These are phyloP conservation scores for Volucella zonaria DNA, from an alignment of 2,888 invertebrate species.

Conservation along the genomic window DNA sequence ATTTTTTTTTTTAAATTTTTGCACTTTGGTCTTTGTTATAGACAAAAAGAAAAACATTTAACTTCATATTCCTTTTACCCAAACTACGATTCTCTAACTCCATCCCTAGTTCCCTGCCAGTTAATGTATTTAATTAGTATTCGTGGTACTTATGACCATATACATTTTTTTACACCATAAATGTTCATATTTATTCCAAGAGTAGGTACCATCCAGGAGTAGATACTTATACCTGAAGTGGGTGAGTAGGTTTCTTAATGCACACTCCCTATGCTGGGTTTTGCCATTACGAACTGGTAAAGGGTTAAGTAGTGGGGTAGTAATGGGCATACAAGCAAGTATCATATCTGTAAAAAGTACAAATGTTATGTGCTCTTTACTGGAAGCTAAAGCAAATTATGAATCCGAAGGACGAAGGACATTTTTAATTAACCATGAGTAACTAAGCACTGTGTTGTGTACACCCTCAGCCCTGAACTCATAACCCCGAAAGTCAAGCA, in stretches of 20 bases:
- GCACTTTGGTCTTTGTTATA: neutral
- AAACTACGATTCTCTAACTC: neutral
- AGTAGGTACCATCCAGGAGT: neutral
- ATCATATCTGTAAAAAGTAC: constrained; percentile 24
- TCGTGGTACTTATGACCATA: constrained; percentile 36
- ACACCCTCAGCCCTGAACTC: neutral
- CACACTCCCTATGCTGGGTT: neutral
- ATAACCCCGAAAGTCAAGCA: constrained; percentile 11
- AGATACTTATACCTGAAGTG: too few relatives aligned
- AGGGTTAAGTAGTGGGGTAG: constrained; percentile 5
- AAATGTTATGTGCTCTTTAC: constrained; percentile 39
- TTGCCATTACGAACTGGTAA: neutral
- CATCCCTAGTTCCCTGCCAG: neutral
- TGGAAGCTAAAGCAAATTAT: constrained; percentile 25
- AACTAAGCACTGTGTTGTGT: constrained; percentile 4
- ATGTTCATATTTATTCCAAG: constrained; percentile 32
- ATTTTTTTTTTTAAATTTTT: constrained; percentile 4
- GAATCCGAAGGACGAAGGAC: constrained; percentile 44
- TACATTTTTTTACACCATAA: constrained; percentile 32
- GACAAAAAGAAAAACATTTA: neutral
- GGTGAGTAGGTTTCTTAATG: constrained; percentile 21
- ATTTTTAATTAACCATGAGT: constrained; percentile 64
- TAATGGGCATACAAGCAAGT: too few relatives aligned
- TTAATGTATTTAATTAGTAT: constrained; percentile 63
- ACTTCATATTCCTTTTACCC: neutral